Evolutionary conservation across 1,140 invertebrate genomes (phyloP).

Genomic region (Leptinotarsa defecta): DNA sequence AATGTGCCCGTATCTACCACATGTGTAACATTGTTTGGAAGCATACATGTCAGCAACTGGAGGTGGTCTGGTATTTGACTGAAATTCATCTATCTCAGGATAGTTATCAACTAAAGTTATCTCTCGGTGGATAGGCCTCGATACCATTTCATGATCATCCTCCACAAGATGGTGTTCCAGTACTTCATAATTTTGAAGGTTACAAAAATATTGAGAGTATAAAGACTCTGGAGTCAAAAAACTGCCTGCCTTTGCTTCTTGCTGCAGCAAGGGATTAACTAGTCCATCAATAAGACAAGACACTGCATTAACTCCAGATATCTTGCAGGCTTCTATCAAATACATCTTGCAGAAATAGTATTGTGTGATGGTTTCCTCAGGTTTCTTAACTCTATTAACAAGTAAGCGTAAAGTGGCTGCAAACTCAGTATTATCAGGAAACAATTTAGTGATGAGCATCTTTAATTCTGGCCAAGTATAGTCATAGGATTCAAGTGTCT

Average conservation of each 20-base stretch:
- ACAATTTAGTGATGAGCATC: constrained; percentile 42
- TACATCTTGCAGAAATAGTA: constrained; percentile 46
- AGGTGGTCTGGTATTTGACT: constrained; percentile 1
- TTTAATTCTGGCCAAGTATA: constrained; percentile 46
- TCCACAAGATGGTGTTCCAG: background rate
- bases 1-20: constrained; percentile 39
- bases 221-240: constrained; percentile 42
- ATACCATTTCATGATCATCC: background rate
- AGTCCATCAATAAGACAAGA: constrained; percentile 46
- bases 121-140: background rate
- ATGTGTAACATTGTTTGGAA: constrained; percentile 34
- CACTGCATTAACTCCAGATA: constrained; percentile 43
- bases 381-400: constrained; percentile 35
- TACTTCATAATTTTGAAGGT: constrained; percentile 35
- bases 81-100: constrained; percentile 4
- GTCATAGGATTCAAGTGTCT: constrained; percentile 38
- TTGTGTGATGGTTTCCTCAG: constrained; percentile 42
- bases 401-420: constrained; percentile 37
- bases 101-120: constrained; percentile 10
- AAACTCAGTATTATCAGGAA: constrained; percentile 45
- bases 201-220: constrained; percentile 39
- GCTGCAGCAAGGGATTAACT: constrained; percentile 41
- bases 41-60: constrained; percentile 14
- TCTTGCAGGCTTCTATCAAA: constrained; percentile 44
- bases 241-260: constrained; percentile 36